A percentile compares a stretch with the other conserved stretches of the same genome.
phyloP scores from a whole-genome alignment of 2,888 invertebrate species.

The Nemurella pictetii region DNA sequence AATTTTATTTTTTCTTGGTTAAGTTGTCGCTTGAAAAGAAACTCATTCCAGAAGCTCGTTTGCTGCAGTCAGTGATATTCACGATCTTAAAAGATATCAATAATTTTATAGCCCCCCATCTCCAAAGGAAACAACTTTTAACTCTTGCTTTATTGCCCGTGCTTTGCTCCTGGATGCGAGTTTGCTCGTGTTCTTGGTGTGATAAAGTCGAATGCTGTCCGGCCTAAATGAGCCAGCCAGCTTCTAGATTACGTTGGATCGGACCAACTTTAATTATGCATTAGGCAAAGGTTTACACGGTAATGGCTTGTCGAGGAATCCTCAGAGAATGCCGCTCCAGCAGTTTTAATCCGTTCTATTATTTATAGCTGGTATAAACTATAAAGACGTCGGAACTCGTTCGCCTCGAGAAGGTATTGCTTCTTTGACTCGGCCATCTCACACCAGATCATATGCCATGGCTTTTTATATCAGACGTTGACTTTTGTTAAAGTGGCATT shows the following conservation, averaged over 20 bases:
- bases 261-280: constrained; percentile 22
- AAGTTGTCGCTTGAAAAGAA: neutral
- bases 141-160: neutral
- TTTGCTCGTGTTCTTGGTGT: neutral
- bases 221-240: neutral
- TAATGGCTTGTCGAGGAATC: constrained; percentile 2
- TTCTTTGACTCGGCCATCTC: neutral
- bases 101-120: neutral
- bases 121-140: neutral
- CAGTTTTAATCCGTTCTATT: constrained; percentile 8
- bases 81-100: neutral
- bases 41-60: neutral
- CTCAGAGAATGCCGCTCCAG: neutral
- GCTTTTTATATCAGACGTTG: neutral
- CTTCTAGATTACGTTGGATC: constrained; percentile 18
- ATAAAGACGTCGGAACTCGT: constrained; percentile 15
- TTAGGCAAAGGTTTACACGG: constrained; percentile 6
- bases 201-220: neutral
- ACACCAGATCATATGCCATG: neutral
- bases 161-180: neutral
- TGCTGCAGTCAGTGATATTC: neutral
- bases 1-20: too few relatives aligned
- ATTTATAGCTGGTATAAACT: constrained; percentile 27
- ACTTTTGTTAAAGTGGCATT: neutral
- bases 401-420: neutral